phyloP scores from a whole-genome alignment of 1,140 invertebrate genomes.

The Eubasilissa regina region DNA sequence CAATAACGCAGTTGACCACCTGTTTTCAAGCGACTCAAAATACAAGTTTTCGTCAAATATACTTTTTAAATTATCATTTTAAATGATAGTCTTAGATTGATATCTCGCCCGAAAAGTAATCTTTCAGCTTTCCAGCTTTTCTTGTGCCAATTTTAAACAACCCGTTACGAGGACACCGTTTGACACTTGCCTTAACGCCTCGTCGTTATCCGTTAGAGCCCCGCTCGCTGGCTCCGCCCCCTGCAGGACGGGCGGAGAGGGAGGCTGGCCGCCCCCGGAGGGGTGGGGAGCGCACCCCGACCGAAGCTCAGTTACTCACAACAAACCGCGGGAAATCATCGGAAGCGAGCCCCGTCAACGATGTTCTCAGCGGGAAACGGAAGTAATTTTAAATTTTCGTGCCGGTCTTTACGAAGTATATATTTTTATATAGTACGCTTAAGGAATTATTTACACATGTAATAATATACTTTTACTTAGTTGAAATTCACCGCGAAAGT shows the following conservation, averaged over 20 bases:
- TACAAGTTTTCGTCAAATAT: too few species aligned
- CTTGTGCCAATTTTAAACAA: slow-evolving; percentile 25
- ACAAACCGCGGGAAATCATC: slow-evolving; percentile 42
- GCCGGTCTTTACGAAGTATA: neutral
- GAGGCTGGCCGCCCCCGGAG: neutral
- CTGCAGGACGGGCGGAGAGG: too few species aligned
- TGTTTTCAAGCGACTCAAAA: too few species aligned
- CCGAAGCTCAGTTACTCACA: slow-evolving; percentile 37
- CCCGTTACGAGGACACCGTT: slow-evolving; percentile 16
- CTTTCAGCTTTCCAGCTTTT: slow-evolving; percentile 23
- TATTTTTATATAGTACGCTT: too few species aligned
- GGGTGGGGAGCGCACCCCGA: neutral
- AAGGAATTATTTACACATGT: too few species aligned
- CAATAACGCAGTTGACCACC: too few species aligned
- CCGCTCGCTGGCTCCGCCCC: slow-evolving; percentile 5
- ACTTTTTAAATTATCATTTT: too few species aligned
- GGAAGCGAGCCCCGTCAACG: neutral
- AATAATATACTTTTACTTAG: too few species aligned
- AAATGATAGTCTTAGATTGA: too few species aligned
- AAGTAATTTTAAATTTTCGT: neutral
- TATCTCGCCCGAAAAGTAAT: neutral
- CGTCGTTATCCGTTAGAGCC: slow-evolving; percentile 12
- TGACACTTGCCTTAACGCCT: slow-evolving; percentile 29
- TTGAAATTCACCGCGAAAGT: too few species aligned
- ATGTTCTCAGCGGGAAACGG: slow-evolving; percentile 14